phyloP scores from a whole-genome alignment of 2,888 invertebrate genomes.

The Clivina fossor region DNA sequence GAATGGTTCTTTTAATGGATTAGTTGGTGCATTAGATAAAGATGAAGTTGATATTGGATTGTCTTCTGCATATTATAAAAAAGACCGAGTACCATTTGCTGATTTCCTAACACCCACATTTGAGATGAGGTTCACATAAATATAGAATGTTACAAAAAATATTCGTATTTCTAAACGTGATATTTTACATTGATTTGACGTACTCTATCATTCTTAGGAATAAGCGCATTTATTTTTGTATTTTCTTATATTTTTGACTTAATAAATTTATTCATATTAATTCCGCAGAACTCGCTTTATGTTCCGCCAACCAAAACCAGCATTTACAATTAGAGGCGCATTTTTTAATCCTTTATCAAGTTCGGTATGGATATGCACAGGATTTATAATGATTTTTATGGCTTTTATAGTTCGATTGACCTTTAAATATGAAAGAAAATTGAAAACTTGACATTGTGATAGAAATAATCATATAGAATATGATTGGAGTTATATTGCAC shows the following conservation, averaged over 20 bases:
- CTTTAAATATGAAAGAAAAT: slow-evolving; percentile 15
- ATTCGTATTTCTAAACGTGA: too few species aligned
- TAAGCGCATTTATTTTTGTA: neutral
- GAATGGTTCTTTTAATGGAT: slow-evolving; percentile 65
- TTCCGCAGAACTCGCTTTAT: slow-evolving; percentile 63
- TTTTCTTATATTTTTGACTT: neutral
- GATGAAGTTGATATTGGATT: slow-evolving; percentile 66
- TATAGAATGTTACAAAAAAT: slow-evolving; percentile 54
- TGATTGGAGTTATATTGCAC: slow-evolving; percentile 54
- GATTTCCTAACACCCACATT: slow-evolving; percentile 39
- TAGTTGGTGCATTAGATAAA: slow-evolving; percentile 62
- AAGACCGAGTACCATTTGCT: slow-evolving; percentile 57
- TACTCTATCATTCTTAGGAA: too few species aligned
- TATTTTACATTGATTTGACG: too few species aligned
- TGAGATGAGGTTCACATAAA: slow-evolving; percentile 11
- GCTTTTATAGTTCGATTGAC: slow-evolving; percentile 11
- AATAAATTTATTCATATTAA: neutral
- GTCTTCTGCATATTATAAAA: slow-evolving; percentile 65
- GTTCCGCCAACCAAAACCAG: slow-evolving; percentile 67
- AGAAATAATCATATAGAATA: slow-evolving; percentile 45
- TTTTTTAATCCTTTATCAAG: slow-evolving; percentile 16
- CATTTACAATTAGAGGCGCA: slow-evolving; percentile 38
- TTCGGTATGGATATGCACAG: slow-evolving; percentile 36
- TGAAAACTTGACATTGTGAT: neutral
- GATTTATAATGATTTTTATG: slow-evolving; percentile 36